Evolutionary conservation across 2,888 invertebrate genomes (phyloP), one percentile per base, ranked within the genome.

Genomic region (Galeopsomyia nigrocyanea): DNA sequence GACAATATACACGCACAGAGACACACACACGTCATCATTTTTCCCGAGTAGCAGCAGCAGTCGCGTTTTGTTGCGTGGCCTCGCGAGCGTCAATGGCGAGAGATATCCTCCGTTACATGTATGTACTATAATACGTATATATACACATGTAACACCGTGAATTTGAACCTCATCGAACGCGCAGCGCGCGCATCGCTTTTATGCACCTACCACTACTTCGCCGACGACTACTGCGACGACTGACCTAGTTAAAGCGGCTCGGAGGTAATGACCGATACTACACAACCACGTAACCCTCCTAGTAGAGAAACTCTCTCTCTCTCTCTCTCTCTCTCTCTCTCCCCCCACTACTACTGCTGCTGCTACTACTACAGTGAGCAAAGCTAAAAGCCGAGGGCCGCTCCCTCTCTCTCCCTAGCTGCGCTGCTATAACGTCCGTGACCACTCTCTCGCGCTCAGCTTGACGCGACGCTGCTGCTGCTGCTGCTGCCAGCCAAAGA

Each of bases 261-360:
- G 84, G 84, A 86, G 86, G 86, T 86, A 86, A 86, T 86, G 86
- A 86, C 86, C 86, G 86, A 86, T 86, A 86, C 86, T 83, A 82
- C 71, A 19, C 9, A 9, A 17, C 47, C 83, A 82, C 83, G 84
- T 82, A 84, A 83, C 84, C 82, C 84, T 82, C 83, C 82, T 79
- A 79, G 78, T 39, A 39, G 39, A 39, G 39, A 79, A 72, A 75
- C 76, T 70, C 74, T 75, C 68, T 51, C 77, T 58, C 73, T 63
- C 75, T 46, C 55, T 21, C 64, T 70, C 74, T 75, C 68, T 51
- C 76, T 70, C 74, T 75, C 68, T 51, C 77, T 58, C 73, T 63
- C 75, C 55, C 55, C 39, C 64, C 53, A 2, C 7, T 39, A 14
- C 49, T 19, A 39, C 58, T 39, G 49, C n/a, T n/a, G 39, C 22